A percentile compares a stretch with the other conserved stretches of the same genome.
Conservation (phyloP, 2,888 invertebrate genomes). For the Platycheirus rosarum region DNA sequence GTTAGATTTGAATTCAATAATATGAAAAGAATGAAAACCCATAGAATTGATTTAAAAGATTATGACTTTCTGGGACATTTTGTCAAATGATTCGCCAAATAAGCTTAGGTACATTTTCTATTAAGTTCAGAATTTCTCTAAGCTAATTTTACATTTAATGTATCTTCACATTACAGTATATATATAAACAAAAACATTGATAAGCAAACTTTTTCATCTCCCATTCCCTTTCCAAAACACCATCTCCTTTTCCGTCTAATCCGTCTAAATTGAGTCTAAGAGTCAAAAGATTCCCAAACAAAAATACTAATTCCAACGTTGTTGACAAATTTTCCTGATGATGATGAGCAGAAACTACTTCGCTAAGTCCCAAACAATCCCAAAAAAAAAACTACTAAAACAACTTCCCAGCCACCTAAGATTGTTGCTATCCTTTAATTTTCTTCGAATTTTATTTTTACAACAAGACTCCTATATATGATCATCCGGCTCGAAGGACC, state of each 20-base stretch:
- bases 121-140: too few relatives aligned
- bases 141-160: too few relatives aligned
- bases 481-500: constrained; percentile 59
- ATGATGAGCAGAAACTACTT: constrained; percentile 4
- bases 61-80: too few relatives aligned
- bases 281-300: not conserved
- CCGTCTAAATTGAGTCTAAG: not conserved
- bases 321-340: constrained; percentile 18
- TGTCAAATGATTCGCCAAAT: too few relatives aligned
- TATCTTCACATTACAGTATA: too few relatives aligned
- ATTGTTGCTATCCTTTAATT: not conserved
- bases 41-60: too few relatives aligned
- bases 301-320: constrained; percentile 6
- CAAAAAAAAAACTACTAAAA: not conserved
- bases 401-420: constrained; percentile 19
- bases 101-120: too few relatives aligned
- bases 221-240: too few relatives aligned
- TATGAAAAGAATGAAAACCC: too few relatives aligned
- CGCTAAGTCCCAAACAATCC: not conserved
- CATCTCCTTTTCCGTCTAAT: not conserved
- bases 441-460: constrained; percentile 30
- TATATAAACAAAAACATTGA: not conserved
- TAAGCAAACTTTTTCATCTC: too few relatives aligned
- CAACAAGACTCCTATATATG: constrained; percentile 31
- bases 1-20: too few relatives aligned